phyloP scores from a whole-genome alignment of 2,888 invertebrate species.

The Cryptocheilus praepositus region DNA sequence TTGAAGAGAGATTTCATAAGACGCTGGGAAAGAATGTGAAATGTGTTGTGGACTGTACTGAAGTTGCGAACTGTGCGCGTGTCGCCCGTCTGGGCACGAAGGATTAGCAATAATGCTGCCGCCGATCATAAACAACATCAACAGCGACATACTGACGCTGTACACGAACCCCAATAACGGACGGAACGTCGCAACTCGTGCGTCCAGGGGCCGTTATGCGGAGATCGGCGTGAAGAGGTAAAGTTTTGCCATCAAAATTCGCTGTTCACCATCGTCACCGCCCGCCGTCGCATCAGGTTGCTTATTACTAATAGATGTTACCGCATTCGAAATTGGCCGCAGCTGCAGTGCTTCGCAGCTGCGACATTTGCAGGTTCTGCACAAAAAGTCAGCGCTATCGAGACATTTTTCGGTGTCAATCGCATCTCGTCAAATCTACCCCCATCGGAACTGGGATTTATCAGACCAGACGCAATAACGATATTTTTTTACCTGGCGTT shows the following conservation, averaged over 20 bases:
- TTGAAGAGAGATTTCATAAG: too few relatives aligned
- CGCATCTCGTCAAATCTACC: too few relatives aligned
- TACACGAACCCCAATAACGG: constrained; percentile 67
- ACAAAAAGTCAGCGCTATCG: too few relatives aligned
- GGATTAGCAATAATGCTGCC: constrained; percentile 64
- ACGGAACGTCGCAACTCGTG: constrained; percentile 57
- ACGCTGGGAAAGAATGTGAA: constrained; percentile 17
- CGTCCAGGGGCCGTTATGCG: constrained; percentile 70
- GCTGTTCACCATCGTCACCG: too few relatives aligned
- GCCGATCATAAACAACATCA: constrained; percentile 71
- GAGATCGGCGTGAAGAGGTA: constrained; percentile 73
- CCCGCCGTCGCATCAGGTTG: background rate
- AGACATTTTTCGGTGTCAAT: too few relatives aligned
- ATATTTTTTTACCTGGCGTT: too few relatives aligned
- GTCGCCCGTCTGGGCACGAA: constrained; percentile 20
- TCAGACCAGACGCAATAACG: too few relatives aligned
- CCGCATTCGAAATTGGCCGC: constrained; percentile 32
- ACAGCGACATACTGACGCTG: constrained; percentile 71
- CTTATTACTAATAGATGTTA: constrained; percentile 48
- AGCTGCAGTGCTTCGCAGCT: constrained; percentile 8
- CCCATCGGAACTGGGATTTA: too few relatives aligned
- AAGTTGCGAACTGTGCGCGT: constrained; percentile 8
- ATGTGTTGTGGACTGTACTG: constrained; percentile 25
- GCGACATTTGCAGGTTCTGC: constrained; percentile 24
- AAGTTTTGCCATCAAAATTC: constrained; percentile 27